These are phyloP conservation scores for Apistogramma diplotaenia DNA, from an alignment of 2,113 vertebrate species.

Conservation along the genomic window DNA sequence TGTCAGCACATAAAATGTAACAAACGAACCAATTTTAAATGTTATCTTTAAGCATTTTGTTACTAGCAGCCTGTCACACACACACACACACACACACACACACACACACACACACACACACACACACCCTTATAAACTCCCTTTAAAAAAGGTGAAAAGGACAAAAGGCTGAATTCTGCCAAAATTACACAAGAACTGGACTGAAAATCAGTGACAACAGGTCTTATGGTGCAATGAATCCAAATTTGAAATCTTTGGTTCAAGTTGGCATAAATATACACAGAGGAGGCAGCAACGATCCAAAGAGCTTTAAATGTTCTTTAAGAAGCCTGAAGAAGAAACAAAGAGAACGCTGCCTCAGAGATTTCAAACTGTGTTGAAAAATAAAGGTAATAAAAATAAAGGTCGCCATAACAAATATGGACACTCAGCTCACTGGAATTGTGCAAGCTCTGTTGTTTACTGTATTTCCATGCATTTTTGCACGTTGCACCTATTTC, in stretches of 20 bases:
- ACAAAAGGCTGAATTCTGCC: not conserved
- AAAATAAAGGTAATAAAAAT: not conserved
- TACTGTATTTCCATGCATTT: rapidly evolving
- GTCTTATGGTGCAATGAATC: not conserved
- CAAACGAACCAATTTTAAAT: too few species aligned
- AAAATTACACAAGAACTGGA: not conserved
- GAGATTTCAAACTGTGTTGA: not conserved
- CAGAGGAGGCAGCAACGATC: not conserved
- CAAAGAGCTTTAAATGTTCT: not conserved
- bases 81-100: too few species aligned
- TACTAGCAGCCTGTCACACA: too few species aligned
- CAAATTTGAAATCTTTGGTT: not conserved
- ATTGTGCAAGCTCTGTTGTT: not conserved
- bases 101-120: too few species aligned
- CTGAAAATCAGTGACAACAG: not conserved
- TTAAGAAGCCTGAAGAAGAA: not conserved
- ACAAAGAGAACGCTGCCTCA: rapidly evolving
- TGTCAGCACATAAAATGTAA: too few species aligned
- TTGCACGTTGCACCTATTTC: not conserved
- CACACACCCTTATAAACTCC: too few species aligned
- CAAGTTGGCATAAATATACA: not conserved
- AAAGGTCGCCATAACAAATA: not conserved
- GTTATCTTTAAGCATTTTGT: too few species aligned
- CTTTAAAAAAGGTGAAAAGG: too few species aligned
- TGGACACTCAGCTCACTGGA: not conserved